Evolutionary conservation across 1,140 invertebrate genomes (phyloP), one percentile per base, ranked within the genome.

Genomic region (Heliconius congener): DNA sequence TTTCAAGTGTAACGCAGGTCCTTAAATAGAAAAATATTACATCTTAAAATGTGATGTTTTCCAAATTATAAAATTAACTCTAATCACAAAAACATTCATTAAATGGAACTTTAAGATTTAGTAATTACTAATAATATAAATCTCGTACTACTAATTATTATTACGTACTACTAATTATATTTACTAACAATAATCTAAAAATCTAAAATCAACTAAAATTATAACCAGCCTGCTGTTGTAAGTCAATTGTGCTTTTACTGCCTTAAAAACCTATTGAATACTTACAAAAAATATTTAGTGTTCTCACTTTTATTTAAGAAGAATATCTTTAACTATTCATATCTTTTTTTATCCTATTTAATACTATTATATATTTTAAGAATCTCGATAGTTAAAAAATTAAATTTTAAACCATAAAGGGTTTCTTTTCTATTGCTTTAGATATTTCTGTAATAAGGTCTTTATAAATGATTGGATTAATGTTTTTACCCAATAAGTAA

Each of bases 401-500:
- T 0, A 66, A 78, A 80, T 55, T 37, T 84, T 86, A 92, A 83
- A 91, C 85, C 78, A 83, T 88, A 76, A 86, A 81, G 77, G 88
- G 74, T 83, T 85, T 88, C 46, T 87, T 83, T 27, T 94, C 86
- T 34, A 94, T 82, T 60, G 91, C 87, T 81, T 93, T 90, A 74
- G 90, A 89, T 11, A 96, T 81, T 82, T 95, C 91, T 52, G 93
- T 80, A 72, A 95, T 85, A 37, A 96, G 83, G 77, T 96, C 95
- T 82, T 94, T 95, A 86, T 95, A 96, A 34, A 96, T 88, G 37
- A 96, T 86, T 0, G 95, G 95, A 86, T 97, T 96, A 66, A 97
- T 95, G 85, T 97, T 97, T 82, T 72, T 72, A 42, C 96, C 95
- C 52, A 97, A 88, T 79, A 96, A 95, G 85, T 96, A 95, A 1